Conservation (phyloP, 2,113 vertebrate genomes). For the Coracopsis vasa region DNA sequence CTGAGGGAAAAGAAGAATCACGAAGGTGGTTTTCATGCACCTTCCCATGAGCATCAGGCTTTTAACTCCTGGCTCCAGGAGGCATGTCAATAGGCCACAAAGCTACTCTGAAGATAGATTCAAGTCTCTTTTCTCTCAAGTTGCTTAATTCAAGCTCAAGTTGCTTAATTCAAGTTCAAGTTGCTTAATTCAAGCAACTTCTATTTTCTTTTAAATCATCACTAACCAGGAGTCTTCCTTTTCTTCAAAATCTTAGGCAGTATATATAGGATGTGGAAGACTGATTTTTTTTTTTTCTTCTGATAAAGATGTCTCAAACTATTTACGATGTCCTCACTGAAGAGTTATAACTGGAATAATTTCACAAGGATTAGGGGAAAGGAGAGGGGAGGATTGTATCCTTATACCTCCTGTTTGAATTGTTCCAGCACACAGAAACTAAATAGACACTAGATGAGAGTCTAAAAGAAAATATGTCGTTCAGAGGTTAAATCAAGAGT, state of each 20-base stretch:
- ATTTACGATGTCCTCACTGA: not conserved
- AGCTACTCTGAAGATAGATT: not conserved
- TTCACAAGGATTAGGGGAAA: not conserved
- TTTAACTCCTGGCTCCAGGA: not conserved
- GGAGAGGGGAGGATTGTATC: accelerated
- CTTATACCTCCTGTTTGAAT: not conserved
- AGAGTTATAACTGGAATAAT: not conserved
- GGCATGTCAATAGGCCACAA: not conserved
- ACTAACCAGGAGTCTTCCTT: accelerated
- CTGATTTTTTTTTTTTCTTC: not conserved
- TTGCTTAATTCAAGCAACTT: not conserved
- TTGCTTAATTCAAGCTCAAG: not conserved
- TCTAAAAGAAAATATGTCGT: not conserved
- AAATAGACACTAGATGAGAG: accelerated
- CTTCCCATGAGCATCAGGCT: not conserved
- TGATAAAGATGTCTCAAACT: not conserved
- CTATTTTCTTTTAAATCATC: not conserved
- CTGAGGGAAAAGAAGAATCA: accelerated
- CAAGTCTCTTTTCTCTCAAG: not conserved
- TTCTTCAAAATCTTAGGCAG: not conserved
- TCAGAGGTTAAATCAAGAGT: not conserved
- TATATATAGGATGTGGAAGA: not conserved
- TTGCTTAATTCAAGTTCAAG: not conserved
- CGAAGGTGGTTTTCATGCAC: not conserved
- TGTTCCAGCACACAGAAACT: not conserved